Evolutionary conservation across 53 echinoderm and acorn worm species (phyloP).

Genomic region (Henricia sp.): DNA sequence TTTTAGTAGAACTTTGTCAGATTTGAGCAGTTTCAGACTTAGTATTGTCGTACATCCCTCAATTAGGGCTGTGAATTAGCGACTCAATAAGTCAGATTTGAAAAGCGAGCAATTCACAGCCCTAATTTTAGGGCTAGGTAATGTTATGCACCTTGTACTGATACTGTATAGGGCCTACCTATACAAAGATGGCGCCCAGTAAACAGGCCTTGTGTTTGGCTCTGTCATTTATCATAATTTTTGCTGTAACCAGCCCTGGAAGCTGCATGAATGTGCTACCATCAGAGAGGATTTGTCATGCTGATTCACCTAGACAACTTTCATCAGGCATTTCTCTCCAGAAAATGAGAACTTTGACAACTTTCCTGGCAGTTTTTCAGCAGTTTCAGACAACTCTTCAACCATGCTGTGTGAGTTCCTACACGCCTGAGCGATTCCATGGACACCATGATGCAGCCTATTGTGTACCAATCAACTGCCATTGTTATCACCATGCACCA

Average conservation of each 20-base stretch:
- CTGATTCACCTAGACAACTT: not conserved
- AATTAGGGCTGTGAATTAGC: too few species aligned
- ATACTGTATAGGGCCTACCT: too few species aligned
- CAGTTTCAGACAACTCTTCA: not conserved
- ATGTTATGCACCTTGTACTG: too few species aligned
- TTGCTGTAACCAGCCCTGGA: slow-evolving; percentile 6
- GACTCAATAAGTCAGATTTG: too few species aligned
- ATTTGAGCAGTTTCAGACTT: too few species aligned
- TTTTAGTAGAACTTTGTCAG: too few species aligned
- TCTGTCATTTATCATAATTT: not conserved
- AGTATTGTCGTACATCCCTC: too few species aligned
- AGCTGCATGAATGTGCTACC: slow-evolving; percentile 12
- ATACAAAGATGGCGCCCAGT: not conserved
- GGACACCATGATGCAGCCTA: not conserved
- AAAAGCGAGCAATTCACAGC: too few species aligned
- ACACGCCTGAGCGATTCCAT: slow-evolving; percentile 4
- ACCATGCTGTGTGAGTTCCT: not conserved
- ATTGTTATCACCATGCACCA: not conserved
- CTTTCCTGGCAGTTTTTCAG: not conserved
- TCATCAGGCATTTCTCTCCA: not conserved
- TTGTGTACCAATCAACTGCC: not conserved
- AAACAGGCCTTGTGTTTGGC: not conserved
- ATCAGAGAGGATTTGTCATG: not conserved
- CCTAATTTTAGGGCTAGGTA: too few species aligned
- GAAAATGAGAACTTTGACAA: not conserved